Conservation (phyloP, 2,797 vertebrate genomes). For the Octomys mimax region DNA sequence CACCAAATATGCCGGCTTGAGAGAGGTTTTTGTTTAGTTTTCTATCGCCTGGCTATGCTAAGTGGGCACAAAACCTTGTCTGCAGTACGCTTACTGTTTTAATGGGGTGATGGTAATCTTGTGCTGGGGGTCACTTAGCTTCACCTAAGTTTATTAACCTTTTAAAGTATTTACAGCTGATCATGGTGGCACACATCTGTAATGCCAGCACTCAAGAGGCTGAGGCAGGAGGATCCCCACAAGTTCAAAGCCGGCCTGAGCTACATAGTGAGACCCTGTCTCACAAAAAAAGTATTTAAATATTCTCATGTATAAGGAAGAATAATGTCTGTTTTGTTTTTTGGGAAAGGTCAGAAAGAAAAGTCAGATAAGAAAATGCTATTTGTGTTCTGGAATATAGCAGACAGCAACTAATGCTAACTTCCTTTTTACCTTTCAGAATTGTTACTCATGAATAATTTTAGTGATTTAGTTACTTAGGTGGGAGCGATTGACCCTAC, state of each 20-base stretch:
- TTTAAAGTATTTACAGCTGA: conserved; percentile 8
- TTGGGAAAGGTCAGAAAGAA: neutral
- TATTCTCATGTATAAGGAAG: conserved; percentile 26
- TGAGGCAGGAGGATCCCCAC: too few species aligned
- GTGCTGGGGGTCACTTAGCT: neutral
- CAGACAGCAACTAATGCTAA: neutral
- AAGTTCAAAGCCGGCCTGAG: too few species aligned
- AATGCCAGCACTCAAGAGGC: too few species aligned
- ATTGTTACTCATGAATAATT: neutral
- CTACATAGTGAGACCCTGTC: too few species aligned
- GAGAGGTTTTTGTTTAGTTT: conserved; percentile 43
- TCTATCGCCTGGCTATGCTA: neutral
- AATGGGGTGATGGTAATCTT: neutral
- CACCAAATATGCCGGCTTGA: neutral
- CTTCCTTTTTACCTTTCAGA: neutral
- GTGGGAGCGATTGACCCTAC: neutral
- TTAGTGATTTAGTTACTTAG: neutral
- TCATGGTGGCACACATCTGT: too few species aligned
- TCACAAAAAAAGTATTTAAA: neutral
- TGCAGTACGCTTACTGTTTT: neutral
- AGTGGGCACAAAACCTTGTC: neutral
- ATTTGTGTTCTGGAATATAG: neutral
- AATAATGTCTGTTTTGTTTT: neutral
- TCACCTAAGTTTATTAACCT: conserved; percentile 11
- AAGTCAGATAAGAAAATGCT: neutral